Conservation (phyloP, 2,113 vertebrate genomes). For the Hyla sarda region DNA sequence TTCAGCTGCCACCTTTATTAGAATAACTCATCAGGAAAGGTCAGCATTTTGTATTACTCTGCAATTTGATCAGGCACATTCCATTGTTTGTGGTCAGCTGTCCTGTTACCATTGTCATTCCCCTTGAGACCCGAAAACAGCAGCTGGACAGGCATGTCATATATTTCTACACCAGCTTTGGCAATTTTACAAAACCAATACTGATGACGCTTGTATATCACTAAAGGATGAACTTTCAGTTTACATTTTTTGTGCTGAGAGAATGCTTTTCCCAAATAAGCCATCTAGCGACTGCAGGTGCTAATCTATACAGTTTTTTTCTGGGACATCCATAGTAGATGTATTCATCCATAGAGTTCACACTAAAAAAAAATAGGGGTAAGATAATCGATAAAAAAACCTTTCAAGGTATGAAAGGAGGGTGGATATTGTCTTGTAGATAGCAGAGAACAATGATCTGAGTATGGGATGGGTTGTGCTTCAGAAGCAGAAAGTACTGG, state of each 20-base stretch:
- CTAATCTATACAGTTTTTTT: too few relatives aligned
- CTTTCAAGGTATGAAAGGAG: too few relatives aligned
- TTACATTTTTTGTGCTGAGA: background rate
- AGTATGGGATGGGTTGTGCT: too few relatives aligned
- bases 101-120: background rate
- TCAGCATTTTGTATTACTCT: background rate
- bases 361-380: too few relatives aligned
- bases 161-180: background rate
- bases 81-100: slow-evolving; percentile 36
- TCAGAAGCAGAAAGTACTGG: too few relatives aligned
- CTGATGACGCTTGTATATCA: background rate
- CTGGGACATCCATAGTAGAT: too few relatives aligned
- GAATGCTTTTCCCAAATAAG: background rate
- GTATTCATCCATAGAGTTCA: too few relatives aligned
- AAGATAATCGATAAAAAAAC: too few relatives aligned
- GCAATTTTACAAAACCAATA: slow-evolving; percentile 1
- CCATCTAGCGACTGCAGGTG: background rate
- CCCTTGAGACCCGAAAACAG: slow-evolving; percentile 7
- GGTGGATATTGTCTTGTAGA: too few relatives aligned
- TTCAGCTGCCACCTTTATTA: slow-evolving; percentile 29
- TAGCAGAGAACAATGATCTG: too few relatives aligned
- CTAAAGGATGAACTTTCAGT: background rate
- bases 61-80: slow-evolving; percentile 23
- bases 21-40: background rate
- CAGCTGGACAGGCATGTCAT: slow-evolving; percentile 14